Base-by-base conservation (phyloP, 2,888 invertebrate genomes). In the Microplitis deprimator region DNA sequence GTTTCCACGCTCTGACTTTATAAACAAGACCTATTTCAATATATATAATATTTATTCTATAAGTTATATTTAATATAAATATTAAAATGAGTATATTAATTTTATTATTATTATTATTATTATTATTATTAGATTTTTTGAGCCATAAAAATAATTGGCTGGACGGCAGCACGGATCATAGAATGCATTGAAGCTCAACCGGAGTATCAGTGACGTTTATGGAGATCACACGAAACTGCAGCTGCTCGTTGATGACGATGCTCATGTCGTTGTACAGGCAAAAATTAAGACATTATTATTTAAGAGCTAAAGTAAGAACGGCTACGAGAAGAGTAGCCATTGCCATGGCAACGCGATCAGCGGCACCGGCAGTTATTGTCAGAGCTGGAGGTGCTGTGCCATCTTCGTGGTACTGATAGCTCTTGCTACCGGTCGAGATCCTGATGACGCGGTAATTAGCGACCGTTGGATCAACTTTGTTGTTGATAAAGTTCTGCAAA, bases 401-500 rank as follows among this genome's bases (percentile, higher is more conserved):
- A 75, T 88, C 81, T 60, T 85, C 83, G 41, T 83, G 84, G 82
- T 92, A 93, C 81, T 94, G 91, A 89, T 95, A 95, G 85, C 93
- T 94, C 86, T 92, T 92, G 6, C 92, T 91, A 79, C 92, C 91
- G 0, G 92, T 92, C 77, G 92, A 91, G 80, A 94, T 89, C 75
- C 79, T 83, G 62, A 88, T 82, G 79, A 95, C 92, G 78, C 95
- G 92, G 87, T 94, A 95, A 88, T 95, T 95, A 16, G 92, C 91
- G 83, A 92, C 92, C 74, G 90, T 91, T 20, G 91, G 82, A 80
- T 93, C 91, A 68, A 94, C 91, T 77, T 92, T 92, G 77, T 92
- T 92, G 81, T 92, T 92, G 60, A 94, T 91, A 84, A 93, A 94
- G 86, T 93, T 93, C 82, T 93, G 93, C 79, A 95, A 88, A 71